These are phyloP conservation scores for Teleiodes luculella DNA, from an alignment of 2,888 invertebrate species.

Conservation along the genomic window DNA sequence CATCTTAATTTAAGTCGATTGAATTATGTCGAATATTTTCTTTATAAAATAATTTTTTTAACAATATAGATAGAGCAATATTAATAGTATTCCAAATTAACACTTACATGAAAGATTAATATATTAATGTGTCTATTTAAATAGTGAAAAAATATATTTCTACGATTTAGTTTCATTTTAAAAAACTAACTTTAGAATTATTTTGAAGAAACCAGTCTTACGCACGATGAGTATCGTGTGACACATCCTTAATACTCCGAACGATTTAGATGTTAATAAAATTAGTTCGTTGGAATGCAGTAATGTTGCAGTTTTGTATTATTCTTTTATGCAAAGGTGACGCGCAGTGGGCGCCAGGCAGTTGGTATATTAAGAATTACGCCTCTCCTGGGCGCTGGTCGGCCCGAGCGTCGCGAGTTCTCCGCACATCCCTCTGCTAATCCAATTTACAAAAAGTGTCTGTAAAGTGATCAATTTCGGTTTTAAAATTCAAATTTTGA, in stretches of 20 bases:
- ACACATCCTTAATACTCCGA: constrained; percentile 24
- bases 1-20: no score
- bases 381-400: constrained; percentile 53
- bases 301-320: constrained; percentile 55
- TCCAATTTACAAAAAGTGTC: not conserved
- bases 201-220: not conserved
- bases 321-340: constrained; percentile 57
- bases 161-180: not conserved
- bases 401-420: constrained; percentile 25
- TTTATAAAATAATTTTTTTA: no score
- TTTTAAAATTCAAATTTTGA: not conserved
- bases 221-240: not conserved
- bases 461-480: not conserved
- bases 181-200: not conserved
- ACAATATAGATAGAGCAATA: no score
- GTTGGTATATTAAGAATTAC: constrained; percentile 56
- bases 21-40: no score
- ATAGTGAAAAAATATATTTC: not conserved
- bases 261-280: constrained; percentile 44
- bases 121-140: no score
- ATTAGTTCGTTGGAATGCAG: constrained; percentile 46
- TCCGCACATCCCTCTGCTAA: not conserved
- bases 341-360: constrained; percentile 49
- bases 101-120: no score
- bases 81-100: no score